Conservation (phyloP, 2,888 invertebrate genomes). For the Heteromyza rotundicornis region DNA sequence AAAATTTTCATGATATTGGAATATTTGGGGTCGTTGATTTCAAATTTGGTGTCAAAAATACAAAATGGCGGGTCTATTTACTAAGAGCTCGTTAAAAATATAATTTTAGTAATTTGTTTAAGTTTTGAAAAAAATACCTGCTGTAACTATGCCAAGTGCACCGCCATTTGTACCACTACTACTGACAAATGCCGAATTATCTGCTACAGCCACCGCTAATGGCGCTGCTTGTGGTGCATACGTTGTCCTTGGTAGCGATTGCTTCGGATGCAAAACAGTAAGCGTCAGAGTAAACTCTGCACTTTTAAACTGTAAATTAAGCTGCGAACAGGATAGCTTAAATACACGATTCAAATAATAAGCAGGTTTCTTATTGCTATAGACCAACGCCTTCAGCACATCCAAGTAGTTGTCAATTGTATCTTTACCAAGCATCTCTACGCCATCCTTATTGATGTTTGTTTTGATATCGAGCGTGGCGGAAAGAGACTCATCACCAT, state of each 20-base stretch:
- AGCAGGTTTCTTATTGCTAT: conserved; percentile 95
- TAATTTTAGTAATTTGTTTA: no score
- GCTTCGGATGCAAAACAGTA: conserved; percentile 85
- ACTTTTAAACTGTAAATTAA: conserved; percentile 91
- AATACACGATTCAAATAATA: conserved; percentile 95
- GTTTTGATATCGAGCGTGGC: conserved; percentile 64
- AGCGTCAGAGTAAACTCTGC: conserved; percentile 94
- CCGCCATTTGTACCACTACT: background rate
- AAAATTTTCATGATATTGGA: no score
- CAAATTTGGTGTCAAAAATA: no score
- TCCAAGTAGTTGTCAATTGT: conserved; percentile 57
- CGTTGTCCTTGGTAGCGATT: conserved; percentile 63
- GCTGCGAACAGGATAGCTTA: conserved; percentile 92
- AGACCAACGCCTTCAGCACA: conserved; percentile 69
- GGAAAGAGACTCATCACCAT: conserved; percentile 59
- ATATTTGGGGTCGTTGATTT: no score
- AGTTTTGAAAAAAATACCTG: no score
- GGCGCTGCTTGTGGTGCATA: no score
- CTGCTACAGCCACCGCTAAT: no score
- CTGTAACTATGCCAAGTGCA: background rate
- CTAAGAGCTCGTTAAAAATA: no score
- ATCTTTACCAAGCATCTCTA: conserved; percentile 64
- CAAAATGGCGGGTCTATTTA: no score
- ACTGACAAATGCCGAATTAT: no score
- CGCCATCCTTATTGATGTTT: conserved; percentile 89